Percentiles rank a stretch among this genome's conserved stretches.
phyloP scores from a whole-genome alignment of 2,113 vertebrate species.

The Osmerus mordax region DNA sequence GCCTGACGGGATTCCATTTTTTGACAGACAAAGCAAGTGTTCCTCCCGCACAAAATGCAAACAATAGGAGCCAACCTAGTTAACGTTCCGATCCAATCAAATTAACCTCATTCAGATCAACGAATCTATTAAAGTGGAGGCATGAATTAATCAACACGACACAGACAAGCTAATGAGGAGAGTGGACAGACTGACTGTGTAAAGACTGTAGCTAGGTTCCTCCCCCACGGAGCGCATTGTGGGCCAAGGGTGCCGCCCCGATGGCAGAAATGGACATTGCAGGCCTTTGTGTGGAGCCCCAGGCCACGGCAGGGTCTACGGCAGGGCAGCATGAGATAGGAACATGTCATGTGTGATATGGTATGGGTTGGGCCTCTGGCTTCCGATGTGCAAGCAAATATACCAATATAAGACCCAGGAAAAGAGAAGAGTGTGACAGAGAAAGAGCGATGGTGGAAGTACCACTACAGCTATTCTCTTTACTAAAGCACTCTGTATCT shows the following conservation, averaged over 20 bases:
- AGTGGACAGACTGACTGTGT: not conserved
- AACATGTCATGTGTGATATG: slow-evolving; percentile 19
- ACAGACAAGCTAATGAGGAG: slow-evolving; percentile 18
- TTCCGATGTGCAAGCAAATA: slow-evolving; percentile 19
- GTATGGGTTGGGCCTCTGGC: slow-evolving; percentile 16
- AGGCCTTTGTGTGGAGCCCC: not conserved
- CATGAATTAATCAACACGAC: slow-evolving; percentile 27
- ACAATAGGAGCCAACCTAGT: slow-evolving; percentile 11
- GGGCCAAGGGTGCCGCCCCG: not conserved
- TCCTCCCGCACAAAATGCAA: slow-evolving; percentile 17
- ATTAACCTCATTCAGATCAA: slow-evolving; percentile 17
- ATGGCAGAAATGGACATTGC: not conserved
- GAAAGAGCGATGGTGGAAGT: slow-evolving; percentile 2
- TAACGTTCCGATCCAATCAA: slow-evolving; percentile 13
- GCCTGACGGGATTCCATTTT: slow-evolving; percentile 20
- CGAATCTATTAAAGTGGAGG: slow-evolving; percentile 11
- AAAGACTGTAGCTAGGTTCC: not conserved
- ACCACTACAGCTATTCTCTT: slow-evolving; percentile 17
- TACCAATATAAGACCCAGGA: slow-evolving; percentile 11
- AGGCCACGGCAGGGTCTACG: slow-evolving; percentile 9
- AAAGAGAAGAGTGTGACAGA: not conserved
- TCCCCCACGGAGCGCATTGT: not conserved
- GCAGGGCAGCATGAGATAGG: slow-evolving; percentile 1
- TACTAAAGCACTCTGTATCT: slow-evolving; percentile 25
- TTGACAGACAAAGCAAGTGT: slow-evolving; percentile 21